Conservation (phyloP, 2,888 invertebrate species). For the Stenurella melanura region DNA sequence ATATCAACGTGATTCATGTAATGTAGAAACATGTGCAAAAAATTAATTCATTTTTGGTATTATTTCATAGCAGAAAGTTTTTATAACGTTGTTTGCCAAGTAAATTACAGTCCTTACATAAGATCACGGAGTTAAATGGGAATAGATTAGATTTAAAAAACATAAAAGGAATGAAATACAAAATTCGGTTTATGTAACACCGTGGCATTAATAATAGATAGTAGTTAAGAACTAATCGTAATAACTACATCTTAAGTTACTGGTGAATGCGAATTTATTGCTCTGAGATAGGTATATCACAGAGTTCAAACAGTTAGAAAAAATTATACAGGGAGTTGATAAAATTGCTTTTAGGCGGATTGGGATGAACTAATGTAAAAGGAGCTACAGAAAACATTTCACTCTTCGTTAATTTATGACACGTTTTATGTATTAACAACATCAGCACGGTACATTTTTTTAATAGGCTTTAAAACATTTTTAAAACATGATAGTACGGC, state of each 20-base stretch:
- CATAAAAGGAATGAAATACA: neutral
- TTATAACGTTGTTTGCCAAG: neutral
- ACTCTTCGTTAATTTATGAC: too few relatives aligned
- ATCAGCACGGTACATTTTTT: too few relatives aligned
- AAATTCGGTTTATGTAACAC: neutral
- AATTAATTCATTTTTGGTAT: slow-evolving; percentile 18
- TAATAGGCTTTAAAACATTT: too few relatives aligned
- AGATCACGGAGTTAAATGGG: neutral
- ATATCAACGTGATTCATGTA: slow-evolving; percentile 62
- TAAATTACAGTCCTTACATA: slow-evolving; percentile 7
- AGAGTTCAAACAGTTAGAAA: too few relatives aligned
- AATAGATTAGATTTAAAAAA: slow-evolving; percentile 2
- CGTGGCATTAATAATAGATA: neutral
- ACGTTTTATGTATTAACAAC: too few relatives aligned
- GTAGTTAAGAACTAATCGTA: neutral
- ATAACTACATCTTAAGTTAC: neutral
- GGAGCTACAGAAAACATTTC: too few relatives aligned
- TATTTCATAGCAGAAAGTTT: slow-evolving; percentile 15
- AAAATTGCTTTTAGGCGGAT: too few relatives aligned
- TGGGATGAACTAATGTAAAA: too few relatives aligned
- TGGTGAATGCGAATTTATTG: too few relatives aligned
- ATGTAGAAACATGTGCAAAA: slow-evolving; percentile 1
- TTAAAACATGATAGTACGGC: too few relatives aligned
- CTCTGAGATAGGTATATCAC: too few relatives aligned
- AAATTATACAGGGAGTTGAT: too few relatives aligned